Evolutionary conservation across 2,113 vertebrate genomes (phyloP), one percentile per base, ranked within the genome.

Genomic region (Cinclus cinclus): DNA sequence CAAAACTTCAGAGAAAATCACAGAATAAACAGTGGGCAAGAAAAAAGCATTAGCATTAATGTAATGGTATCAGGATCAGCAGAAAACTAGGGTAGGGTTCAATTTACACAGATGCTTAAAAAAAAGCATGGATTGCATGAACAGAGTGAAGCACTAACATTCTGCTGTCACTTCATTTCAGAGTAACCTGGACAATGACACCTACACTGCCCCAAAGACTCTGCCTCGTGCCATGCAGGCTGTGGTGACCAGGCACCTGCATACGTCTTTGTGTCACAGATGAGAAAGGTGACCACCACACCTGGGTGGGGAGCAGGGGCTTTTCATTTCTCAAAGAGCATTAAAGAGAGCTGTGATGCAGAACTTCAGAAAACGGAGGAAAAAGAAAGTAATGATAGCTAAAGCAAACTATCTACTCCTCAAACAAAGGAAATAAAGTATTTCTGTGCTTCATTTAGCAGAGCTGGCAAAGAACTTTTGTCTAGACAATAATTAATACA

Each of bases 221-320:
- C 24, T 2, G 4, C 6, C 31, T 67, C 3, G 0, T 28, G 35
- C 15, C 23, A 35, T 20, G 42, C 23, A 28, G 33, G 42, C 33
- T 85, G 22, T 13, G 27, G 17, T 31, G 56, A 79, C 17, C 20
- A 50, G 10, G 30, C 16, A 68, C 11, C 11, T 64, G 18, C 14
- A 31, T 24, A 31, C 5, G 33, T 35, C 42, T 53, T 37, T 30
- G 19, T 41, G 14, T 4, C 16, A 83, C 30, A 60, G 6, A 42
- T 2, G 15, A 62, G 23, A 33, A 93, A 76, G n/a, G 37, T 11
- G 16, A 62, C 24, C 49, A 52, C 14, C 47, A 28, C 0, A 2
- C 7, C 24, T 30, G 3, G 2, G 8, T 22, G 15, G 10, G 17
- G 4, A 47, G 17, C 28, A 80, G 7, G 25, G 11, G 10, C 18